Percentiles rank a stretch among this genome's conserved stretches.
phyloP scores from a whole-genome alignment of 1,140 invertebrate genomes.

The Trichonephila inaurata region DNA sequence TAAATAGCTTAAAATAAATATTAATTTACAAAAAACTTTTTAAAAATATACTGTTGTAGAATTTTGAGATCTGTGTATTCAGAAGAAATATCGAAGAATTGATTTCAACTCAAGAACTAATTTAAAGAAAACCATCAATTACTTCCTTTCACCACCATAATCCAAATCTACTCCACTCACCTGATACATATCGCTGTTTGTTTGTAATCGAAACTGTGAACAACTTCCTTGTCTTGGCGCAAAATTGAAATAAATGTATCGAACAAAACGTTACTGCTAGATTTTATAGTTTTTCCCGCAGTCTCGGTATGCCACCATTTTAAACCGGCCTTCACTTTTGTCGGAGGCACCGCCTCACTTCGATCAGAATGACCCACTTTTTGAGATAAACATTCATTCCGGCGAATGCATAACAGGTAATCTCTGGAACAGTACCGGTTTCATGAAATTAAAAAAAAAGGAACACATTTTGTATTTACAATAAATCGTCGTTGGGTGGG shows the following conservation, averaged over 20 bases:
- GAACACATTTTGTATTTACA: neutral
- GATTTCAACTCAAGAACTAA: neutral
- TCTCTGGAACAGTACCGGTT: conserved; percentile 40
- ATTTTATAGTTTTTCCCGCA: conserved; percentile 46
- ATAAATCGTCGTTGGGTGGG: neutral
- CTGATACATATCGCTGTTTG: neutral
- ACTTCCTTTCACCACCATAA: neutral
- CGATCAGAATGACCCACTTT: conserved; percentile 41
- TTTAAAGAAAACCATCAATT: neutral
- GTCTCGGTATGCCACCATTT: conserved; percentile 42
- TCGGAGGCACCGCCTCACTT: conserved; percentile 42
- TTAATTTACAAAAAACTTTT: too few species aligned
- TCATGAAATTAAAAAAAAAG: neutral
- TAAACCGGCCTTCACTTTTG: conserved; percentile 13
- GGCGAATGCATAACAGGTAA: neutral
- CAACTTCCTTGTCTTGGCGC: conserved; percentile 5
- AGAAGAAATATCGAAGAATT: too few species aligned
- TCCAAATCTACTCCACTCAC: neutral
- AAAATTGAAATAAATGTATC: conserved; percentile 11
- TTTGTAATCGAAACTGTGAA: neutral
- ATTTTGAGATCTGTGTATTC: too few species aligned
- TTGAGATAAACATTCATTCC: conserved; percentile 33
- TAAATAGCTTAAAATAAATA: too few species aligned
- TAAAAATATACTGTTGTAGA: too few species aligned
- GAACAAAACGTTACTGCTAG: neutral